Conservation (phyloP, 2,888 invertebrate species). For the Augiades crinisus region DNA sequence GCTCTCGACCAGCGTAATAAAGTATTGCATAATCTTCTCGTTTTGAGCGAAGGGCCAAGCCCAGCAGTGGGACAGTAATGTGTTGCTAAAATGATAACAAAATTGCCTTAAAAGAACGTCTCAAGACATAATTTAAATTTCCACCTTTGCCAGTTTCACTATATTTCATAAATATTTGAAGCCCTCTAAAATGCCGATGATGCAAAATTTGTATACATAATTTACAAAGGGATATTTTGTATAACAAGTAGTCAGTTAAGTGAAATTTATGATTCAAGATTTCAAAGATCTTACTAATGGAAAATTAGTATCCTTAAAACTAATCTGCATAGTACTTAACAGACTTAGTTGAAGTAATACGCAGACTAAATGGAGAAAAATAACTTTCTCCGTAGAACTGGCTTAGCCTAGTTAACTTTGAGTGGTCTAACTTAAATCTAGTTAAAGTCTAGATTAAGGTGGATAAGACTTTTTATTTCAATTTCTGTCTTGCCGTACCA, state of each 20-base stretch:
- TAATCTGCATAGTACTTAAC: slow-evolving; percentile 38
- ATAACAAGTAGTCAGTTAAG: neutral
- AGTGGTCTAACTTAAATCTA: slow-evolving; percentile 56
- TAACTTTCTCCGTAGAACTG: slow-evolving; percentile 34
- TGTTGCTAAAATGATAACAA: no score
- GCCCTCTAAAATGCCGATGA: no score
- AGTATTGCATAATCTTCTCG: no score
- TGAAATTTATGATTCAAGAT: neutral
- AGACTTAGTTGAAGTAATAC: slow-evolving; percentile 37
- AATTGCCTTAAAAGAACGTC: no score
- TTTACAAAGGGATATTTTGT: neutral
- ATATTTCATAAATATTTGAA: no score
- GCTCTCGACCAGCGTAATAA: no score
- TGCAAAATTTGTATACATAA: no score
- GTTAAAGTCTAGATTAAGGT: slow-evolving; percentile 51
- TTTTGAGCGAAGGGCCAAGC: no score
- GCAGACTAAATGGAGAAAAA: slow-evolving; percentile 32
- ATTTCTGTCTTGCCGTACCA: slow-evolving; percentile 35
- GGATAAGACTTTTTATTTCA: slow-evolving; percentile 54
- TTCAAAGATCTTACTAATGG: neutral
- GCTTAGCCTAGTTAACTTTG: slow-evolving; percentile 56
- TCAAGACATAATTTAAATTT: no score
- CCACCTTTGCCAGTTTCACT: no score
- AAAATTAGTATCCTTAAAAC: slow-evolving; percentile 4
- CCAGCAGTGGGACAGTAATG: no score